phyloP scores from a whole-genome alignment of 1,140 invertebrate species.

The Drosophila subpulchrella region DNA sequence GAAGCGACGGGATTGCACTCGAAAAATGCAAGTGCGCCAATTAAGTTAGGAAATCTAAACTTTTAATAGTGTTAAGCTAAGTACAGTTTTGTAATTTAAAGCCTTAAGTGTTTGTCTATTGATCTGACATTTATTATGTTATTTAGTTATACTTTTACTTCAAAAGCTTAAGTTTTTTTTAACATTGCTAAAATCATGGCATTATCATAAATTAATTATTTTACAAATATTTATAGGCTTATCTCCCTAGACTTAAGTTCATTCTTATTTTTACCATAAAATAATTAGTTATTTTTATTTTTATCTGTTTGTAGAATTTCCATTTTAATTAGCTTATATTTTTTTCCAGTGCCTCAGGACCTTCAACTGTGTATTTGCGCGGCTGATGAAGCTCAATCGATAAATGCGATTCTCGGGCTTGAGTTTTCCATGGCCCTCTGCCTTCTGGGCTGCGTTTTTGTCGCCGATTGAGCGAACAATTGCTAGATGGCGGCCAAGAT shows the following conservation, averaged over 20 bases:
- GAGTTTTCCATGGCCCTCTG: conserved; percentile 8
- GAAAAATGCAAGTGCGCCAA: background rate
- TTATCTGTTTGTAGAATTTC: background rate
- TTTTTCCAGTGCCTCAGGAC: conserved; percentile 4
- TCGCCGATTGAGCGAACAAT: conserved; percentile 75
- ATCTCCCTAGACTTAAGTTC: too few relatives aligned
- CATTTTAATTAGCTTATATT: background rate
- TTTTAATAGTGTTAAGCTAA: too few relatives aligned
- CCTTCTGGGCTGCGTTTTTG: conserved; percentile 55
- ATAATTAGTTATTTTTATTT: background rate
- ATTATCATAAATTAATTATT: too few relatives aligned
- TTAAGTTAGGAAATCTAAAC: background rate
- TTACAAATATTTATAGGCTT: background rate
- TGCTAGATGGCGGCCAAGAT: conserved; percentile 69
- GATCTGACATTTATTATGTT: too few relatives aligned
- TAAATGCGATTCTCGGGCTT: conserved; percentile 57
- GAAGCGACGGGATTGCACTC: conserved; percentile 1
- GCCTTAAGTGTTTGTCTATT: too few relatives aligned
- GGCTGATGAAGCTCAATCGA: conserved; percentile 70
- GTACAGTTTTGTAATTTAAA: too few relatives aligned
- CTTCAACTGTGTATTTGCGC: conserved; percentile 38
- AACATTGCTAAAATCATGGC: too few relatives aligned
- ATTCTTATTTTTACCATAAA: background rate
- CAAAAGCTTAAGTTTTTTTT: too few relatives aligned
- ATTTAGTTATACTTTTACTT: too few relatives aligned